Percentiles rank a stretch among this genome's conserved stretches.
These are phyloP conservation scores for Calypte anna DNA, from an alignment of 2,113 vertebrate genomes.

Conservation along the genomic window DNA sequence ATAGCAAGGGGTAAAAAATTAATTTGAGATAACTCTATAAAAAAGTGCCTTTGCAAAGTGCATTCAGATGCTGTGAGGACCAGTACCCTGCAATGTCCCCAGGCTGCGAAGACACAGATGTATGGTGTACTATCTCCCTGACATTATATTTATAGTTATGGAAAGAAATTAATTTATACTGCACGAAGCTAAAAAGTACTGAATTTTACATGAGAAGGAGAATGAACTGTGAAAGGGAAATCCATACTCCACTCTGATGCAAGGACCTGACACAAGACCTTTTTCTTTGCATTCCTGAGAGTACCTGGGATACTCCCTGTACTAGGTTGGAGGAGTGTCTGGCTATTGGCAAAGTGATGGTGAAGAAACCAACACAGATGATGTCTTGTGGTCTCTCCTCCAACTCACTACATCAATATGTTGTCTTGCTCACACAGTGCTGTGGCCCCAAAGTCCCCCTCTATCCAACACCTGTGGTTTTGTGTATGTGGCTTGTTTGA, in stretches of 20 bases:
- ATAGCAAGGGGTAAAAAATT: background rate
- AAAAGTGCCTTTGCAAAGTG: background rate
- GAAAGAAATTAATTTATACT: slow-evolving; percentile 28
- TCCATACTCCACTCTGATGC: background rate
- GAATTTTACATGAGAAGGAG: slow-evolving; percentile 20
- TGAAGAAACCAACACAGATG: background rate
- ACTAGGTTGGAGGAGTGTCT: background rate
- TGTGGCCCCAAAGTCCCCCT: fast-evolving
- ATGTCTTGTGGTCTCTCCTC: background rate
- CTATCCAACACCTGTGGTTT: background rate
- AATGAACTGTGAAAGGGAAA: background rate
- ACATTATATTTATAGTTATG: background rate
- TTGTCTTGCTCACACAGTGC: background rate
- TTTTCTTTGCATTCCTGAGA: background rate
- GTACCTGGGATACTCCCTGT: background rate
- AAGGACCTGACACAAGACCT: background rate
- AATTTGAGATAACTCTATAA: background rate
- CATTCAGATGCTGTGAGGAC: background rate
- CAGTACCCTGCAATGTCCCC: background rate
- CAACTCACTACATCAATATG: fast-evolving
- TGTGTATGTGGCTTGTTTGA: background rate
- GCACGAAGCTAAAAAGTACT: background rate
- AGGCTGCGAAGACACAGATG: background rate
- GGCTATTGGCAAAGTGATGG: background rate
- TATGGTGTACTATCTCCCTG: background rate